Evolutionary conservation across 2,797 vertebrate species (phyloP).

Genomic region (Cryptoprocta ferox): DNA sequence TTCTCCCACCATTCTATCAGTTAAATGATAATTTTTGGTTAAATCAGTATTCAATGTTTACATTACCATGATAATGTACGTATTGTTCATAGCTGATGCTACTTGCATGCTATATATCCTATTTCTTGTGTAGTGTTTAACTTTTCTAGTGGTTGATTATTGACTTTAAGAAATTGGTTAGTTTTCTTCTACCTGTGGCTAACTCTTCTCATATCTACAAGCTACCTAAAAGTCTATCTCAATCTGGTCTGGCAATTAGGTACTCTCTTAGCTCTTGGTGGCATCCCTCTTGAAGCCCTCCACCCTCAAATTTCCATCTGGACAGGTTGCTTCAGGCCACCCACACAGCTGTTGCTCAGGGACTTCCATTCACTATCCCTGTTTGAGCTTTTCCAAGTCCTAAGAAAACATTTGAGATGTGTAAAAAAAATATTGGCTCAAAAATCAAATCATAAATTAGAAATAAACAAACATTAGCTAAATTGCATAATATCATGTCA

Average conservation of each 20-base stretch:
- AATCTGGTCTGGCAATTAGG: not conserved
- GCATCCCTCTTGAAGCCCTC: not conserved
- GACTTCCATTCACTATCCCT: not conserved
- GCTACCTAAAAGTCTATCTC: not conserved
- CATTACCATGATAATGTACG: not conserved
- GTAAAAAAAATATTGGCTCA: not conserved
- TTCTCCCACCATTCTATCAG: not conserved
- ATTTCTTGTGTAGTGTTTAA: constrained; percentile 21
- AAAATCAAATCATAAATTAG: constrained; percentile 25
- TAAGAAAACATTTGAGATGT: not conserved
- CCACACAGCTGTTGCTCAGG: not conserved
- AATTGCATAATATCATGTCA: not conserved
- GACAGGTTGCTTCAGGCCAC: not conserved
- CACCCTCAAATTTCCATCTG: not conserved
- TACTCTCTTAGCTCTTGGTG: not conserved
- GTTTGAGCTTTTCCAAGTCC: not conserved
- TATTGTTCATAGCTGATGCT: not conserved
- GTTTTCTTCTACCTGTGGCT: not conserved
- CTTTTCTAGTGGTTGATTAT: not conserved
- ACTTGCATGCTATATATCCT: not conserved
- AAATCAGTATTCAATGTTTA: not conserved
- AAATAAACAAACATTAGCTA: constrained; percentile 25
- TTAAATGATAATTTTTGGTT: not conserved
- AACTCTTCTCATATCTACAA: not conserved
- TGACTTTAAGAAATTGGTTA: not conserved